Conservation (phyloP, 64 coral and sea anemone species). For the Porites australiensis region DNA sequence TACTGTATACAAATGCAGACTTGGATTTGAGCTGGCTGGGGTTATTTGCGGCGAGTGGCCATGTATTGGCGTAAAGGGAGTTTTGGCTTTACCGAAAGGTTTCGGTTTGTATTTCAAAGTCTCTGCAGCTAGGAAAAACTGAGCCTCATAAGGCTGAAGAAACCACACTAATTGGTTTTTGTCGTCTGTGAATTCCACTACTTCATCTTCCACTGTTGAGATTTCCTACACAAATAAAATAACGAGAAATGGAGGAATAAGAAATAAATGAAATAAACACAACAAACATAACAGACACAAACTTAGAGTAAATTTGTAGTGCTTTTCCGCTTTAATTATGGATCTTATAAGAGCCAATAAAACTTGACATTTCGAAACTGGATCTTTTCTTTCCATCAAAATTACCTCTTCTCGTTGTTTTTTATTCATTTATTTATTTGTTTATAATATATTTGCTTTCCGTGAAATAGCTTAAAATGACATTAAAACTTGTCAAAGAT, state of each 20-base stretch:
- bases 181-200: constrained; percentile 71
- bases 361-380: too few relatives aligned
- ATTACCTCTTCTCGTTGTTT: too few relatives aligned
- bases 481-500: too few relatives aligned
- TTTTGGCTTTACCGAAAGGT: constrained; percentile 46
- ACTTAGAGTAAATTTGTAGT: too few relatives aligned
- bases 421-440: too few relatives aligned
- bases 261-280: too few relatives aligned
- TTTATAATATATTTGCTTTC: too few relatives aligned
- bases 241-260: not conserved
- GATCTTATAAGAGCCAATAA: too few relatives aligned
- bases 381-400: too few relatives aligned
- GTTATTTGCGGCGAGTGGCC: constrained; percentile 15
- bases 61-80: constrained; percentile 47
- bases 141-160: constrained; percentile 72
- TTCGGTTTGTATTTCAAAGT: constrained; percentile 65
- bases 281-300: too few relatives aligned
- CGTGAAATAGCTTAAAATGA: too few relatives aligned
- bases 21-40: constrained; percentile 20
- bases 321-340: too few relatives aligned
- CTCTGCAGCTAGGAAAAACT: constrained; percentile 67
- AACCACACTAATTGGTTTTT: constrained; percentile 66
- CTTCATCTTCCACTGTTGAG: constrained; percentile 67
- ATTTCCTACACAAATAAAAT: constrained; percentile 45
- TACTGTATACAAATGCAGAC: not conserved